Evolutionary conservation across 2,888 invertebrate genomes (phyloP), one percentile per base, ranked within the genome.

Genomic region (Folsomia candida): DNA sequence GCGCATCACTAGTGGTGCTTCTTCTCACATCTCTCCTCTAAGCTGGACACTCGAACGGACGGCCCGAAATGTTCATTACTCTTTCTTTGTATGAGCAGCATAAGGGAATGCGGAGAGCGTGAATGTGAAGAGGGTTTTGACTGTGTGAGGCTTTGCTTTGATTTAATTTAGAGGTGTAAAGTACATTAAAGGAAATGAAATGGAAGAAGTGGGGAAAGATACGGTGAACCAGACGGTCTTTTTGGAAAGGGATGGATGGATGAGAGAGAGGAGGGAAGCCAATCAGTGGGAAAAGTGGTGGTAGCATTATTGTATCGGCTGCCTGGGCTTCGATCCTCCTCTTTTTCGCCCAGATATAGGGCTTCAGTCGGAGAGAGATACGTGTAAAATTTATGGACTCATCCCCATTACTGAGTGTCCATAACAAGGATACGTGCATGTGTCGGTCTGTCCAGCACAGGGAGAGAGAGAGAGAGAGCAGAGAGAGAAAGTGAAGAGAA

Each of bases 261-360:
- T 20, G n/a, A n/a, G 9, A 11, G 57, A 59, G 59, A 20, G 11
- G 24, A 20, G 4, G 62, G 62, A 64, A 47, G n/a, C 28, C 14
- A 64, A 62, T 20, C 20, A 27, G 28, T 51, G 29, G 69, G 51
- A 51, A 60, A 59, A 27, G 54, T 54, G 54, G 11, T 54, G 54
- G 20, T 54, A 22, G 6, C 22, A 22, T 14, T 20, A 54, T 4
- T 54, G 20, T n/a, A n/a, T n/a, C n/a, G n/a, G n/a, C n/a, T n/a
- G n/a, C 22, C 22, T 51, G 54, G 37, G 28, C 18, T n/a, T 29
- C 62, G 20, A n/a, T n/a, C 60, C 25, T 60, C 27, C 24, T 60
- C 60, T 60, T n/a, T 54, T 6, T 20, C 54, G 54, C n/a, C n/a
- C n/a, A n/a, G n/a, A n/a, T 47, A 11, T 47, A n/a, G 20, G 37